A percentile compares a stretch with the other conserved stretches of the same genome.
Evolutionary conservation across 2,797 vertebrate species (phyloP).

Genomic region (Vespertilio murinus): DNA sequence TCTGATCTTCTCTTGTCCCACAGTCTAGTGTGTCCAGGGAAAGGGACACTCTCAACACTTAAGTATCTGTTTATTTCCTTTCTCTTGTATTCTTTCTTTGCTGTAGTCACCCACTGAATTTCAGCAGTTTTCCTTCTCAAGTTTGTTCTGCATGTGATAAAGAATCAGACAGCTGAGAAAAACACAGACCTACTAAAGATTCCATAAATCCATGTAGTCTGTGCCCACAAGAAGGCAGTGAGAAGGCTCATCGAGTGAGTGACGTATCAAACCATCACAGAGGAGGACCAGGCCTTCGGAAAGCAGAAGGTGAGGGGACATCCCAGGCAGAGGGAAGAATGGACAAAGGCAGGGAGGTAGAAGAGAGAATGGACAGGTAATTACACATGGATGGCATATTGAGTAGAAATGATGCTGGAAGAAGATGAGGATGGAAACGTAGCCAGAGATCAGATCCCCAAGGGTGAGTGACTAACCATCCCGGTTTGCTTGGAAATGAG

Average conservation of each 20-base stretch:
- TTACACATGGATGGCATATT: not conserved
- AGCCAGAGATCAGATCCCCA: not conserved
- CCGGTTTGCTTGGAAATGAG: not conserved
- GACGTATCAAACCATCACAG: not conserved
- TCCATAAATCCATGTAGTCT: not conserved
- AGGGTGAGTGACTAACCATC: not conserved
- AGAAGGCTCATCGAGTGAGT: not conserved
- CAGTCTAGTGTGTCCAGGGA: not conserved
- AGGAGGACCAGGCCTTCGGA: not conserved
- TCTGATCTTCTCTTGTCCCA: not conserved
- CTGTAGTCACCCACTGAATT: not conserved
- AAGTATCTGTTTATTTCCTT: not conserved
- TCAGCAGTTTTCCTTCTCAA: not conserved
- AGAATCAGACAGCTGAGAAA: not conserved
- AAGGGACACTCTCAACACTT: too few species aligned
- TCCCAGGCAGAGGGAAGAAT: not conserved
- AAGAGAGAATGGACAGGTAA: not conserved
- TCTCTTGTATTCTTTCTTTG: not conserved
- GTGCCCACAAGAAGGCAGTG: not conserved
- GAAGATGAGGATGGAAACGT: not conserved
- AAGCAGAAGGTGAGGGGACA: not conserved
- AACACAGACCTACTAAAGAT: not conserved
- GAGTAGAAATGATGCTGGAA: not conserved
- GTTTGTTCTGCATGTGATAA: not conserved
- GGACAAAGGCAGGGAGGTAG: not conserved